These are phyloP conservation scores for Pseudochirops corinnae DNA, from an alignment of 2,797 vertebrate genomes.

Conservation along the genomic window DNA sequence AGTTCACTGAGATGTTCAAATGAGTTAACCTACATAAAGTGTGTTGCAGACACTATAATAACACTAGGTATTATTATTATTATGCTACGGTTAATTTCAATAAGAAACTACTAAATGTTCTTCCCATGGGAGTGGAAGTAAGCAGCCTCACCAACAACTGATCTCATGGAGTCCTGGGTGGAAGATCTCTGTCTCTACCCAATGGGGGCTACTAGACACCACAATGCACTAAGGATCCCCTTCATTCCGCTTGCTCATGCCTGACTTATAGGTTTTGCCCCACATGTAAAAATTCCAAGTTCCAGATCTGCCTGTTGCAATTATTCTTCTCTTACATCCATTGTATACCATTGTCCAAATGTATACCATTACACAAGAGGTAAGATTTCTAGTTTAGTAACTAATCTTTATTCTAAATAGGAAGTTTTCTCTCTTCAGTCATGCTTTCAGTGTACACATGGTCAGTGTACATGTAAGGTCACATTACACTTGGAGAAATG, in stretches of 20 bases:
- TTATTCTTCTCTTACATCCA: not conserved
- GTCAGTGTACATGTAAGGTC: not conserved
- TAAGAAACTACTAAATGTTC: too few relatives aligned
- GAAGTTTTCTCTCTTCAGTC: not conserved
- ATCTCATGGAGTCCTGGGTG: too few relatives aligned
- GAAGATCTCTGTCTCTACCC: not conserved
- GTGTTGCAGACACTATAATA: too few relatives aligned
- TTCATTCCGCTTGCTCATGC: not conserved
- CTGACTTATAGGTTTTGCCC: not conserved
- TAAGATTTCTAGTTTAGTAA: not conserved
- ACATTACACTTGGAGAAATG: not conserved
- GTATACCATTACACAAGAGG: not conserved
- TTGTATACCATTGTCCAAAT: not conserved
- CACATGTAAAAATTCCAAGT: not conserved
- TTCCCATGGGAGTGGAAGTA: too few relatives aligned
- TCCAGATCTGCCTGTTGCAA: not conserved
- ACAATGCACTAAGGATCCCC: not conserved
- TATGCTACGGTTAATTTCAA: too few relatives aligned
- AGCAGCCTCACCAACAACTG: too few relatives aligned
- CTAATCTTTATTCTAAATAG: not conserved
- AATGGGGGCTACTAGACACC: not conserved
- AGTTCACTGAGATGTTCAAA: too few relatives aligned
- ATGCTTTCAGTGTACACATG: not conserved
- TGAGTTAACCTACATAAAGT: too few relatives aligned
- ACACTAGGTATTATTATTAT: too few relatives aligned